Evolutionary conservation across 2,113 vertebrate genomes (phyloP).

Genomic region (Gadus chalcogrammus): DNA sequence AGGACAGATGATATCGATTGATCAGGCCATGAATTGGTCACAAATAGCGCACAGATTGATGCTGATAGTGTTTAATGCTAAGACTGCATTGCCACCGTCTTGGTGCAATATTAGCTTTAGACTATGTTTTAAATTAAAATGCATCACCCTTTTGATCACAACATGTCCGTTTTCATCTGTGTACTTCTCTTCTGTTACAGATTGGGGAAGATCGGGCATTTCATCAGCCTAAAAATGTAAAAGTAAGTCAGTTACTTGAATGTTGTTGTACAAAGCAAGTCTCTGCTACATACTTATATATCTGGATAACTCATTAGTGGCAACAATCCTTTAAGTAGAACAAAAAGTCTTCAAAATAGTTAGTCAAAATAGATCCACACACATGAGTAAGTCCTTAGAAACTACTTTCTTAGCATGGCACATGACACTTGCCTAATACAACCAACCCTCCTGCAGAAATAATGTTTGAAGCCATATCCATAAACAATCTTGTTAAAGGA

Average conservation of each 20-base stretch:
- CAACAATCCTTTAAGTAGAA: neutral
- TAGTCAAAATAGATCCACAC: neutral
- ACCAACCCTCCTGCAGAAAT: too few species aligned
- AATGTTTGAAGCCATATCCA: too few species aligned
- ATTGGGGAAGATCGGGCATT: slow-evolving; percentile 80
- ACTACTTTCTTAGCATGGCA: too few species aligned
- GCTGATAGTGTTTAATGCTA: slow-evolving; percentile 3
- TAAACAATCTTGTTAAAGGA: neutral
- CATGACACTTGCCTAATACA: too few species aligned
- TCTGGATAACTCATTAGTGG: neutral
- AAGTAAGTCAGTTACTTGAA: slow-evolving; percentile 13
- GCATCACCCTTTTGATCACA: slow-evolving; percentile 85
- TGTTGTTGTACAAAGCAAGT: too few species aligned
- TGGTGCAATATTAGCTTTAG: neutral
- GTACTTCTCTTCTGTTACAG: slow-evolving; percentile 85
- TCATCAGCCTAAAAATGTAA: slow-evolving; percentile 77
- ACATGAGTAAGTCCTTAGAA: neutral
- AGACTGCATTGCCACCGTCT: neutral
- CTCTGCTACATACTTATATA: neutral
- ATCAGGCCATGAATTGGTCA: too few species aligned
- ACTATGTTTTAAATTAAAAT: neutral
- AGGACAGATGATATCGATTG: neutral
- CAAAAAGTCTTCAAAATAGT: neutral
- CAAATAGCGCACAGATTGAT: neutral
- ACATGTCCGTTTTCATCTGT: slow-evolving; percentile 82